Evolutionary conservation across 2,797 vertebrate genomes (phyloP).

Genomic region (Botia kubotai): DNA sequence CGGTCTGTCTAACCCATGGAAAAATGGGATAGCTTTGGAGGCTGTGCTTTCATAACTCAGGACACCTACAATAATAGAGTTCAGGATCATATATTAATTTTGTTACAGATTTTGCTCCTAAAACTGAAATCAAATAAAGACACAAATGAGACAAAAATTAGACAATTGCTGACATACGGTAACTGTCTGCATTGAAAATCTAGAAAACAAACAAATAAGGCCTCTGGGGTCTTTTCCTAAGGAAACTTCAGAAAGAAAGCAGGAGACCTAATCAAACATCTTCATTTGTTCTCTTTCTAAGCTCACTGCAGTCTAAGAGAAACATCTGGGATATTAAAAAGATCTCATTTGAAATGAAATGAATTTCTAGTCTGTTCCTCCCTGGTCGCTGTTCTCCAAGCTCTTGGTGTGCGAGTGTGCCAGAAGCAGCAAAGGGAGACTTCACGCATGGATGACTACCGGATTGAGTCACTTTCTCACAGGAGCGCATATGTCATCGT

Average conservation of each 20-base stretch:
- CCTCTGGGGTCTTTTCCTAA: too few species aligned
- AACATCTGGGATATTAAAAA: background rate
- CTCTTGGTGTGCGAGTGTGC: conserved; percentile 29
- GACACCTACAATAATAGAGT: background rate
- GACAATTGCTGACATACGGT: too few species aligned
- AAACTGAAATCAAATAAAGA: too few species aligned
- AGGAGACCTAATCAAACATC: background rate
- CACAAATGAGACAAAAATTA: too few species aligned
- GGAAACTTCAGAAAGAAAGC: too few species aligned
- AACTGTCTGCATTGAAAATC: too few species aligned
- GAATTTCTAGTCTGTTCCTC: background rate
- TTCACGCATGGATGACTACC: conserved; percentile 55
- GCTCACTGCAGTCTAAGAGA: background rate
- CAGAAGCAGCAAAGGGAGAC: conserved; percentile 30
- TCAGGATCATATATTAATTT: too few species aligned
- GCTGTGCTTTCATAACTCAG: background rate
- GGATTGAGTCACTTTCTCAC: conserved; percentile 75
- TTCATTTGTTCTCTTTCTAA: background rate
- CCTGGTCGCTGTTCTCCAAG: conserved; percentile 10
- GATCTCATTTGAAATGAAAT: conserved; percentile 3
- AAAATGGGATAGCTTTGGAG: background rate
- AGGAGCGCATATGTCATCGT: conserved; percentile 85
- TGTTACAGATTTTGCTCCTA: too few species aligned
- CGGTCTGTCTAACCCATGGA: background rate
- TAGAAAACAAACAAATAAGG: too few species aligned